A percentile compares a stretch with the other conserved stretches of the same genome.
These are phyloP conservation scores for Scortum barcoo DNA, from an alignment of 2,113 vertebrate species.

Conservation along the genomic window DNA sequence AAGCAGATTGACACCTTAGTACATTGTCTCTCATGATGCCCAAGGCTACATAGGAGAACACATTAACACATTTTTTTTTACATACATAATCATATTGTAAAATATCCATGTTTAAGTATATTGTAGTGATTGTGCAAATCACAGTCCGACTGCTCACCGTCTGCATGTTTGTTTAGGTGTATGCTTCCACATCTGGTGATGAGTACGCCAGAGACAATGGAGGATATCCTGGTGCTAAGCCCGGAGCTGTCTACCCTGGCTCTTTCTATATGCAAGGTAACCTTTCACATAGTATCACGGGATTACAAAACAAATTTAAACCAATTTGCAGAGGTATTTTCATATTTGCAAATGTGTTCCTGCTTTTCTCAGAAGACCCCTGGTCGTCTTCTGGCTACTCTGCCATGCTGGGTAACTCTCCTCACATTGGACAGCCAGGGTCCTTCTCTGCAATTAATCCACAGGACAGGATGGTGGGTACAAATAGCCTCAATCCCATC, in stretches of 20 bases:
- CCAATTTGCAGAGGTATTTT: conserved; percentile 1
- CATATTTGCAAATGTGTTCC: conserved; percentile 57
- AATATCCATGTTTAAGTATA: neutral
- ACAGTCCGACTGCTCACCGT: neutral
- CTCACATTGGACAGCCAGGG: conserved; percentile 89
- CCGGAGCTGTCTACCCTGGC: conserved; percentile 90
- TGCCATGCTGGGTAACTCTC: conserved; percentile 91
- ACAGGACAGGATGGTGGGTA: conserved; percentile 94
- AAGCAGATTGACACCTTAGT: neutral
- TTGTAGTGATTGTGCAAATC: neutral
- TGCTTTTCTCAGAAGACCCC: conserved; percentile 84
- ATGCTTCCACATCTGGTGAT: conserved; percentile 94
- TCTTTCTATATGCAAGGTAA: conserved; percentile 97
- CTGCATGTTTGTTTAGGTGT: conserved; percentile 87
- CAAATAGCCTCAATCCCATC: neutral
- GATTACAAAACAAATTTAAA: neutral
- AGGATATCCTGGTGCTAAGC: conserved; percentile 90
- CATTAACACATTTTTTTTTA: too few relatives aligned
- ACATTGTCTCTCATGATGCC: conserved; percentile 4
- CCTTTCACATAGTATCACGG: conserved; percentile 9
- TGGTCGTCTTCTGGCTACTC: conserved; percentile 93
- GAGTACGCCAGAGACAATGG: conserved; percentile 92
- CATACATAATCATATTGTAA: neutral
- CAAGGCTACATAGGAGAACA: neutral
- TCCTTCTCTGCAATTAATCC: conserved; percentile 92